Percentiles rank a stretch among this genome's conserved stretches.
Conservation (phyloP, 1,140 invertebrate genomes). For the Pinna nobilis region DNA sequence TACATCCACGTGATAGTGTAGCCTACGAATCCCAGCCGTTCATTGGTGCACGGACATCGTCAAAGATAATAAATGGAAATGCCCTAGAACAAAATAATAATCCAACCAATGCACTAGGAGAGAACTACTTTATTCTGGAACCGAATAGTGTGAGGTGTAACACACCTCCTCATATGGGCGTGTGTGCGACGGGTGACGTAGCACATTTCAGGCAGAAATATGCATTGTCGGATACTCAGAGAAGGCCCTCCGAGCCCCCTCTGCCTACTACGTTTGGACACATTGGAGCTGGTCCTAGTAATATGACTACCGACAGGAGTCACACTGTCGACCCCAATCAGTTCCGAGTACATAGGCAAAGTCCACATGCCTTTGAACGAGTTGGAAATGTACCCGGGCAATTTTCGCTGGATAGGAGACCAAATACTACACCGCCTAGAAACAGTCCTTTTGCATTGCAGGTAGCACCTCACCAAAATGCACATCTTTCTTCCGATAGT, state of each 20-base stretch:
- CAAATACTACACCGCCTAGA: no score
- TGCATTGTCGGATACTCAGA: neutral
- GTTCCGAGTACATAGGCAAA: no score
- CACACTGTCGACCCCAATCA: neutral
- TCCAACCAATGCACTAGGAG: neutral
- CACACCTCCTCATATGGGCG: neutral
- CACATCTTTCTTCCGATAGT: no score
- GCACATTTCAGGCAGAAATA: neutral
- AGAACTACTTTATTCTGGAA: conserved; percentile 1
- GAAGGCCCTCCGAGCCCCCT: neutral
- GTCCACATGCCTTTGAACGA: neutral
- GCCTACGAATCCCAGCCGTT: neutral
- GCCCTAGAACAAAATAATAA: neutral
- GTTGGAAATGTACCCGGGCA: neutral
- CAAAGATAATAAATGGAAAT: neutral
- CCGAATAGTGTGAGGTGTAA: neutral
- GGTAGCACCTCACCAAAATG: no score
- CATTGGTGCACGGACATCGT: neutral
- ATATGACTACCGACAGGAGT: neutral
- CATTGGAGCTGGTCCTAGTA: neutral
- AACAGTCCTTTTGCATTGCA: no score
- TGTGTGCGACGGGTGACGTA: neutral
- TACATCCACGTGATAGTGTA: neutral
- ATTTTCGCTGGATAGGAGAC: conserved; percentile 1
- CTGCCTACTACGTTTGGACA: neutral